Evolutionary conservation across 2,797 vertebrate genomes (phyloP).

Genomic region (Trachurus trachurus): DNA sequence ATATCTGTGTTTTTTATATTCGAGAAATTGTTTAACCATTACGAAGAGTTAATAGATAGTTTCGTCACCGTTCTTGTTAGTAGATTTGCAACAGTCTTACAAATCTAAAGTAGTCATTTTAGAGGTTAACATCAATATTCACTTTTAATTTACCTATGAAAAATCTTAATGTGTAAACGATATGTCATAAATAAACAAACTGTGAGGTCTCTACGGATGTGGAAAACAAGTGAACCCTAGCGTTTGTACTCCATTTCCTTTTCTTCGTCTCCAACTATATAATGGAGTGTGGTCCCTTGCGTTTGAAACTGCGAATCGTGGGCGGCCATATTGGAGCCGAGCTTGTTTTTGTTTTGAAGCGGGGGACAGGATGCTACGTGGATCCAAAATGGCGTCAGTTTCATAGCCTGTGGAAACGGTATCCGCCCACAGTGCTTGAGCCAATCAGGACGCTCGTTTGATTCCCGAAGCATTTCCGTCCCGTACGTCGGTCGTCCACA

Average conservation of each 20-base stretch:
- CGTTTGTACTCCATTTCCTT: constrained; percentile 82
- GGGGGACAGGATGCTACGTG: rapidly evolving
- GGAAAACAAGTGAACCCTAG: constrained; percentile 58
- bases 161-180: neutral
- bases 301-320: constrained; percentile 66
- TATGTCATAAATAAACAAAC: rapidly evolving
- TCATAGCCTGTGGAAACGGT: constrained; percentile 48
- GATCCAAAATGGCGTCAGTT: constrained; percentile 86
- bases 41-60: rapidly evolving
- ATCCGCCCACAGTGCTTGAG: constrained; percentile 68
- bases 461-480: constrained; percentile 73
- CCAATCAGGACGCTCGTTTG: constrained; percentile 80
- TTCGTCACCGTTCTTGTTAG: neutral
- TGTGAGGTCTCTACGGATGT: rapidly evolving
- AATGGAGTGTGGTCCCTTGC: constrained; percentile 75
- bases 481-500: constrained; percentile 61
- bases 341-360: neutral
- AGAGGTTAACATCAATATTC: neutral
- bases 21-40: neutral
- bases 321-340: constrained; percentile 72
- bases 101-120: neutral
- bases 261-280: constrained; percentile 72
- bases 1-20: no score
- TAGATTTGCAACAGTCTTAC: neutral
- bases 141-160: neutral